Evolutionary conservation across 2,888 invertebrate genomes (phyloP).

Genomic region (Hirtodrosophila cameraria): DNA sequence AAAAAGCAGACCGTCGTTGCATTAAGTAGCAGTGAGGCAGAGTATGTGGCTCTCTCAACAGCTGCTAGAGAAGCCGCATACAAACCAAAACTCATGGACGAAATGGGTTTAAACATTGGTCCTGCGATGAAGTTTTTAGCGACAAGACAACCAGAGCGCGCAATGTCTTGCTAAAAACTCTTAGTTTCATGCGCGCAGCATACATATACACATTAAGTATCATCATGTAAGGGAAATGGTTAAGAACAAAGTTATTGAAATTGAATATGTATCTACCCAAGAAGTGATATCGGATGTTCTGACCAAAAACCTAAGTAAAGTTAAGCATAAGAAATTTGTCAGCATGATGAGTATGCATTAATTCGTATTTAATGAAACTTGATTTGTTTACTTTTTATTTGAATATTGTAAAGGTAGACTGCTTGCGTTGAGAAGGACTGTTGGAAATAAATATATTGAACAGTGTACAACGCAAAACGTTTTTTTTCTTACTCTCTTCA

Average conservation of each 20-base stretch:
- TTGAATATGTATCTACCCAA: conserved; percentile 27
- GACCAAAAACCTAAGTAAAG: conserved; percentile 24
- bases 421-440: background rate
- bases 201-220: conserved; percentile 32
- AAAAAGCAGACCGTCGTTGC: conserved; percentile 22
- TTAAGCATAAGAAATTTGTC: conserved; percentile 34
- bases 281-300: conserved; percentile 35
- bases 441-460: background rate
- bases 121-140: conserved; percentile 1
- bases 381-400: background rate
- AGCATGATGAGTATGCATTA: conserved; percentile 14
- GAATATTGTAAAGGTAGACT: background rate
- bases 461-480: too few species aligned
- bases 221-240: conserved; percentile 30
- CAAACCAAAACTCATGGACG: conserved; percentile 19
- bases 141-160: conserved; percentile 30
- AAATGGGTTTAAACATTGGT: conserved; percentile 15
- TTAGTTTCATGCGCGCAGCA: conserved; percentile 29
- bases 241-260: conserved; percentile 20
- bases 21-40: conserved; percentile 21
- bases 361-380: background rate
- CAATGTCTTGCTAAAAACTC: conserved; percentile 28
- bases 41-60: conserved; percentile 20
- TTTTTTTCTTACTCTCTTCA: too few species aligned
- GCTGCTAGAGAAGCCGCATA: conserved; percentile 39